Evolutionary conservation across 2,113 vertebrate species (phyloP).

Genomic region (Cardinalis cardinalis): DNA sequence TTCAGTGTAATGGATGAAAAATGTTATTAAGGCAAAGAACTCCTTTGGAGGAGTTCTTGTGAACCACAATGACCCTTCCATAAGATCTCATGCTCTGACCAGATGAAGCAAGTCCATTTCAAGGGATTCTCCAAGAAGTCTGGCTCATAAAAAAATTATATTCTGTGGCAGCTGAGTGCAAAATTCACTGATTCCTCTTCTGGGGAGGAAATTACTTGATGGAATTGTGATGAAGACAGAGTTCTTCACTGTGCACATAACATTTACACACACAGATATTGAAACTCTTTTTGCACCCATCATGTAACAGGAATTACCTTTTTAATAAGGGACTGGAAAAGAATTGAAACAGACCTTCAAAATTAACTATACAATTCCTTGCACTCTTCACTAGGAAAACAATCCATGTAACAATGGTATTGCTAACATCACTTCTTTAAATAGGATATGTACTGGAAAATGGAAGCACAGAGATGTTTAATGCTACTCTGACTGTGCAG

Average conservation of each 20-base stretch:
- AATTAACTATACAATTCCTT: neutral
- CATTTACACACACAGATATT: neutral
- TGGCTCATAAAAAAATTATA: neutral
- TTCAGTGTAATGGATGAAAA: neutral
- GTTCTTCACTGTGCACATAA: fast-evolving
- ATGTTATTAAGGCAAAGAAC: neutral
- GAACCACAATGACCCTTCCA: neutral
- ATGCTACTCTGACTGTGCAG: neutral
- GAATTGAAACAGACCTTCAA: neutral
- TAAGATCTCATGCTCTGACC: neutral
- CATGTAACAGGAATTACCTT: neutral
- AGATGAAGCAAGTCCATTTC: neutral
- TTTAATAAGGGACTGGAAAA: neutral
- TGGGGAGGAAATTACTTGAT: neutral
- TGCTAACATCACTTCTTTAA: neutral
- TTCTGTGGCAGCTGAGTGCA: neutral
- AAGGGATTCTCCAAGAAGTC: neutral
- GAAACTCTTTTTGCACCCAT: neutral
- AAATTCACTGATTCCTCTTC: neutral
- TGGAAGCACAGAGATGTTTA: neutral
- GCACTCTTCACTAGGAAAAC: neutral
- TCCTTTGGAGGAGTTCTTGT: neutral
- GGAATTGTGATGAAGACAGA: neutral
- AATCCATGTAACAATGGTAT: fast-evolving
- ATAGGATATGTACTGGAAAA: neutral